A percentile compares a stretch with the other conserved stretches of the same genome.
Conservation (phyloP, 2,113 vertebrate species). For the Bostrychus sinensis region DNA sequence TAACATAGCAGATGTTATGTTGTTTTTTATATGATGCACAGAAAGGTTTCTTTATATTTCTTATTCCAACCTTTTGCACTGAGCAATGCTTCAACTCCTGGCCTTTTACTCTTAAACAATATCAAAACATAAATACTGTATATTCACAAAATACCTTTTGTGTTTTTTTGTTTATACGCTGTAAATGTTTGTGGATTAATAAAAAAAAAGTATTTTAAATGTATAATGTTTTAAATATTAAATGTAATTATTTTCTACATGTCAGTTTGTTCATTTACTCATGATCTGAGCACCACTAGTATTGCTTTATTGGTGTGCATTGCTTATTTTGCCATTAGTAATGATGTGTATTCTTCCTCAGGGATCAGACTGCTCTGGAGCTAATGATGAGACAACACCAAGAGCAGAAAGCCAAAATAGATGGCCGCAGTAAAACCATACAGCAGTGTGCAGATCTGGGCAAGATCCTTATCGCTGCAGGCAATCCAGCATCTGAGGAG, state of each 20-base stretch:
- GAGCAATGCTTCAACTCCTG: no score
- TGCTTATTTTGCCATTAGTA: slow-evolving; percentile 8
- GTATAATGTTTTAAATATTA: no score
- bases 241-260: no score
- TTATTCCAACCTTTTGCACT: no score
- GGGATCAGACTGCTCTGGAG: slow-evolving; percentile 88
- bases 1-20: slow-evolving; percentile 22
- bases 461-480: slow-evolving; percentile 84
- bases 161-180: no score
- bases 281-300: not conserved
- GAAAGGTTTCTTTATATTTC: no score
- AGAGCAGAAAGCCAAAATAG: slow-evolving; percentile 89
- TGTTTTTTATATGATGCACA: slow-evolving; percentile 5
- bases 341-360: slow-evolving; percentile 42
- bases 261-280: no score
- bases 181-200: no score
- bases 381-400: slow-evolving; percentile 90
- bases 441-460: slow-evolving; percentile 87
- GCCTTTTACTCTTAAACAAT: no score
- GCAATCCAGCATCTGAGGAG: slow-evolving; percentile 91
- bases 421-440: slow-evolving; percentile 88
- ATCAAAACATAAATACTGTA: no score
- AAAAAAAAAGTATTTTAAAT: no score
- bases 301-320: not conserved
- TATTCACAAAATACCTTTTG: no score